phyloP scores from a whole-genome alignment of 2,888 invertebrate genomes.

The Lypha dubia region DNA sequence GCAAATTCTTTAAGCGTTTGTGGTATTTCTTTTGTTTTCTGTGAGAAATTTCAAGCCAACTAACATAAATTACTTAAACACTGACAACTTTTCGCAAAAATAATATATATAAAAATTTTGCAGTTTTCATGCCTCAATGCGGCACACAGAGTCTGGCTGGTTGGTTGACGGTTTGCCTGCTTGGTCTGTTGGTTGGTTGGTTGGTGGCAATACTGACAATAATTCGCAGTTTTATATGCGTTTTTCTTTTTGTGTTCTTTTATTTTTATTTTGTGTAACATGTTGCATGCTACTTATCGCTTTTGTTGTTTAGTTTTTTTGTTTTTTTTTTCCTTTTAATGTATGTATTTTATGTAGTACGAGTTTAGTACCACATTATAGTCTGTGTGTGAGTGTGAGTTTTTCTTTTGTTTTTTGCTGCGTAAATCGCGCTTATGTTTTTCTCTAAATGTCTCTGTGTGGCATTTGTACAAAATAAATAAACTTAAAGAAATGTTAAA shows the following conservation, averaged over 20 bases:
- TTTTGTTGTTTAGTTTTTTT: slow-evolving; percentile 24
- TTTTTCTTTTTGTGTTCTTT: slow-evolving; percentile 22
- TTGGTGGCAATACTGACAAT: slow-evolving; percentile 63
- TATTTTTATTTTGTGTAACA: slow-evolving; percentile 62
- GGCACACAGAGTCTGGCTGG: slow-evolving; percentile 28
- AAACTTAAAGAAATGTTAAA: slow-evolving; percentile 30
- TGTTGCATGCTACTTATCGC: slow-evolving; percentile 71
- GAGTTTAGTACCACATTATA: slow-evolving; percentile 43
- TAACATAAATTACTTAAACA: slow-evolving; percentile 72
- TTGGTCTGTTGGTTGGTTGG: slow-evolving; percentile 32
- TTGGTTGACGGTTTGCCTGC: background rate
- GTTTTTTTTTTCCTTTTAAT: background rate
- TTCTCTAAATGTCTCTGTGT: slow-evolving; percentile 60
- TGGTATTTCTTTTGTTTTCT: slow-evolving; percentile 81
- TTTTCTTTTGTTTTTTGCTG: slow-evolving; percentile 14
- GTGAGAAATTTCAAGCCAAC: slow-evolving; percentile 73
- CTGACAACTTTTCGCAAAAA: slow-evolving; percentile 60
- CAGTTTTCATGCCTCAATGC: slow-evolving; percentile 33
- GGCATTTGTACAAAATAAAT: slow-evolving; percentile 53
- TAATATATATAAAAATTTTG: slow-evolving; percentile 15
- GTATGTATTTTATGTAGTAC: slow-evolving; percentile 13
- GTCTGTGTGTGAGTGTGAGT: slow-evolving; percentile 15
- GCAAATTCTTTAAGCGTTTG: slow-evolving; percentile 76
- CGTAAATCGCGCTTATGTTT: slow-evolving; percentile 54
- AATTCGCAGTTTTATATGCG: slow-evolving; percentile 50